Evolutionary conservation across 2,113 vertebrate genomes (phyloP), one percentile per base, ranked within the genome.

Genomic region (Gila orcuttii): DNA sequence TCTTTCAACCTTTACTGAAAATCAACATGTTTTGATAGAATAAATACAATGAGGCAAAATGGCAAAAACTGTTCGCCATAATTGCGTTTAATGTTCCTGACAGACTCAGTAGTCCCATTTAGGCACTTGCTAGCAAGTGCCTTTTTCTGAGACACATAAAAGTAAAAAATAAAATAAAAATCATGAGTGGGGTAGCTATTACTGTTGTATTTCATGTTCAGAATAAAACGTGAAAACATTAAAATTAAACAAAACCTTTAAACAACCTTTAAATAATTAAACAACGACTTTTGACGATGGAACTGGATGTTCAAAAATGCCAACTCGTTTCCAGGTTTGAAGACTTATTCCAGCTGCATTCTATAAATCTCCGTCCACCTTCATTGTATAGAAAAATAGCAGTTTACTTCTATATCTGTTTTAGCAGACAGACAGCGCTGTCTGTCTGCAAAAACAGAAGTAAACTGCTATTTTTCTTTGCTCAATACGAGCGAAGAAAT

Each of bases 331-430:
- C 47, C 50, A 52, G 50, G 52, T 55, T 55, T 55, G 21, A 57
- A 57, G 55, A 57, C 19, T 57, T 19, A 57, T 19, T 23, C 19
- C 55, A 8, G 55, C 55, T 57, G 19, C 6, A 57, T 1, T 23
- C 55, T 73, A 42, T 73, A 10, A 42, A 73, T 42, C 69, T n/a
- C 36, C 2, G 21, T 42, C 60, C 23, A 28, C 60, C 21, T 64
- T 64, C 21, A 12, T 6, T 42, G 69, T 42, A 64, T 25, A 28
- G n/a, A 42, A 73, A 42, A 68, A 68, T 7, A 33, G 64, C 64
- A 68, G 64, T 42, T 42, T 42, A 79, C 12, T 47, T 80, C 7
- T 64, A 80, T 23, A 60, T 80, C 23, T 81, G 55, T 59, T 79
- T 79, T n/a, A 31, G 59, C 60, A 31, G 36, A 80, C 33, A 64